A percentile compares a stretch with the other conserved stretches of the same genome.
Conservation (phyloP, 2,113 vertebrate species). For the Serilophus lunatus region DNA sequence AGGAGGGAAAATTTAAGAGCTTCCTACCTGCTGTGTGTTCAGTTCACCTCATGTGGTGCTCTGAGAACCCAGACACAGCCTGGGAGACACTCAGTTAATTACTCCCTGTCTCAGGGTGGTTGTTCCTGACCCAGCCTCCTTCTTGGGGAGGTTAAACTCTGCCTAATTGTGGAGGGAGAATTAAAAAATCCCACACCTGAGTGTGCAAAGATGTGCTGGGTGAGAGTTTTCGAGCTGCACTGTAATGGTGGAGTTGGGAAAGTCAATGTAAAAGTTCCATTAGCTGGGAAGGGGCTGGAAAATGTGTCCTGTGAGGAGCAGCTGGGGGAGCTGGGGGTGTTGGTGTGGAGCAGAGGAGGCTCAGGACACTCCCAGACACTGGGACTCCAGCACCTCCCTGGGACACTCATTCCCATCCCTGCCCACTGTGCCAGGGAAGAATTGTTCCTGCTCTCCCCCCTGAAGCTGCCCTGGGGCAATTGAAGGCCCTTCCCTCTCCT, state of each 20-base stretch:
- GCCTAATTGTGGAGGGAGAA: not conserved
- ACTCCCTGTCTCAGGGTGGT: not conserved
- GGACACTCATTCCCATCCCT: no score
- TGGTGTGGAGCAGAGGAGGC: not conserved
- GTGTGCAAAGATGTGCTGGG: not conserved
- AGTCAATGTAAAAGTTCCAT: not conserved
- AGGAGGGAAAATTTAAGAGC: not conserved
- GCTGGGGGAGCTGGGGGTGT: not conserved
- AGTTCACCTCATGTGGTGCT: not conserved
- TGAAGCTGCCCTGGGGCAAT: no score
- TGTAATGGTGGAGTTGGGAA: not conserved
- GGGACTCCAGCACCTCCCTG: no score
- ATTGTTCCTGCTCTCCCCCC: no score
- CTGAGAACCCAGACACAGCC: not conserved
- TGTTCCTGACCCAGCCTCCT: not conserved
- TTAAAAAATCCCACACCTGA: not conserved
- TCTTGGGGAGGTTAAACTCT: not conserved
- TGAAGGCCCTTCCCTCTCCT: no score
- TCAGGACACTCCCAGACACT: no score
- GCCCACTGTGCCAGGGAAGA: no score
- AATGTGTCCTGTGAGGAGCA: not conserved
- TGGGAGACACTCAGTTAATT: constrained; percentile 10
- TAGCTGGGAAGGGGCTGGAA: not conserved
- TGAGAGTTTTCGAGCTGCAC: not conserved
- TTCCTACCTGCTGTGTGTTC: not conserved